Percentiles rank a stretch among this genome's conserved stretches.
phyloP scores from a whole-genome alignment of 2,113 vertebrate genomes.

The Platycercus adscitus region DNA sequence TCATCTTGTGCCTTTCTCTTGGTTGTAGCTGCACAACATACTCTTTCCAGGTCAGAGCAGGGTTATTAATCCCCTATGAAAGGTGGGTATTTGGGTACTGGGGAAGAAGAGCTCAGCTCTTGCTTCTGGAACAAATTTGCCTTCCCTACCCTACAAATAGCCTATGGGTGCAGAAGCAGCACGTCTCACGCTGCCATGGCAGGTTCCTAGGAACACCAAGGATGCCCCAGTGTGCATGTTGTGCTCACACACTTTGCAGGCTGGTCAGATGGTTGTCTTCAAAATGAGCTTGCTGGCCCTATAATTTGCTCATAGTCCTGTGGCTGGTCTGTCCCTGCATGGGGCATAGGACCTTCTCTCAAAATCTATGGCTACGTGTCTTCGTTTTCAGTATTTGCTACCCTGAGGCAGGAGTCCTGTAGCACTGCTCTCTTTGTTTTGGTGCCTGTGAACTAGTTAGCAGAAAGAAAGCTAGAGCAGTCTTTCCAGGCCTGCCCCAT shows the following conservation, averaged over 20 bases:
- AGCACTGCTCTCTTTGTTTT: fast-evolving
- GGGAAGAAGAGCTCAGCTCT: not conserved
- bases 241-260: not conserved
- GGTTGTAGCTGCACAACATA: not conserved
- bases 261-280: too few relatives aligned
- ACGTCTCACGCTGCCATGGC: fast-evolving
- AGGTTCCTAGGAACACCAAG: fast-evolving
- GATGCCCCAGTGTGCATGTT: fast-evolving
- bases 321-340: fast-evolving
- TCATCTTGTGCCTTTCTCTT: not conserved
- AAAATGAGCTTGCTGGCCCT: not conserved
- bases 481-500: not conserved
- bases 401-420: not conserved
- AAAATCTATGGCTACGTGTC: fast-evolving
- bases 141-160: fast-evolving
- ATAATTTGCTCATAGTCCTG: fast-evolving
- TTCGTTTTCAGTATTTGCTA: fast-evolving
- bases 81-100: not conserved
- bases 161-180: not conserved
- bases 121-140: not conserved
- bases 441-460: not conserved
- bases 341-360: not conserved
- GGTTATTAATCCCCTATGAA: not conserved
- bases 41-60: not conserved
- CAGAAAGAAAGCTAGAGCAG: not conserved